Evolutionary conservation across 2,113 vertebrate genomes (phyloP), one percentile per base, ranked within the genome.

Genomic region (Motacilla tschutschensis): DNA sequence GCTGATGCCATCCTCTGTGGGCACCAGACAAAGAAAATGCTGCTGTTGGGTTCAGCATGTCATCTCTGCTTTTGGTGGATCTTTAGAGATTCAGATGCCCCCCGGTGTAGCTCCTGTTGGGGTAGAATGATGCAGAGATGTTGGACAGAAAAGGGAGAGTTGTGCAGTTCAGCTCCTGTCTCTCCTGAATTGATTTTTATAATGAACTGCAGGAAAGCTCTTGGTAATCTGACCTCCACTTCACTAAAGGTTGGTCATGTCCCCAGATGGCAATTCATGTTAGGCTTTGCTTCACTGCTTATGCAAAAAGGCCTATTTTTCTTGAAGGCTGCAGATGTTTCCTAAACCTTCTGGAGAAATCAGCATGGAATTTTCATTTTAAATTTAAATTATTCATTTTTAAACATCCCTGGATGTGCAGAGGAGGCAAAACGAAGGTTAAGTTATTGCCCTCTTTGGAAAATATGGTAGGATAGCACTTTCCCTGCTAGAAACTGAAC

Each of bases 261-360:
- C 48, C 40, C 35, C 46, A 94, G 58, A 83, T 79, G 85, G 58
- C 70, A 91, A 35, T 87, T 77, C 83, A 29, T 10, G 60, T 89
- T 93, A 76, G 60, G 53, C 67, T 87, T 90, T 87, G 78, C 90
- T 89, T 92, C 88, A 70, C 73, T 88, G 91, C 76, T 93, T 94
- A 69, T n/a, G 66, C 36, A 64, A 58, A 88, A 78, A 59, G 38
- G 83, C 48, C 19, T 70, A 6, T 43, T 93, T 95, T 93, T 84
- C 77, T 54, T 81, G 38, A 89, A 71, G 55, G 43, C 35, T 94
- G 76, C 43, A 87, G 47, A 79, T 93, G 43, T 65, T 93, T 93
- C 41, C 60, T 54, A 88, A 83, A 75, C 36, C 47, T 72, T 59
- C 62, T 77, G 57, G 48, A 91, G 62, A 90, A 84, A 72, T 54